Percentiles rank a stretch among this genome's conserved stretches.
These are phyloP conservation scores for Leucoma salicis DNA, from an alignment of 2,888 invertebrate species.

Conservation along the genomic window DNA sequence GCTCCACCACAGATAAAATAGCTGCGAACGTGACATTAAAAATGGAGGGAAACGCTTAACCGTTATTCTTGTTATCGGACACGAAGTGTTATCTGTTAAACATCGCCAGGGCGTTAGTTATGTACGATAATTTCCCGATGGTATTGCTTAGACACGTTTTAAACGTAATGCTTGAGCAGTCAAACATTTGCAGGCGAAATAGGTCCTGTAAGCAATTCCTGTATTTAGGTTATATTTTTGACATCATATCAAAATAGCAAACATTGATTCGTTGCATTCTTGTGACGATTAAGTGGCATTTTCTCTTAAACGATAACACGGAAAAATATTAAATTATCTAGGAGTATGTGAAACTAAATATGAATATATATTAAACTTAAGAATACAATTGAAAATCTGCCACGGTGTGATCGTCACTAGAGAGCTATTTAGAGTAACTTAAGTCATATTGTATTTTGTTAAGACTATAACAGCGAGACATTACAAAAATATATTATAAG, in stretches of 20 bases:
- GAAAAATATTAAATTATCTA: slow-evolving; percentile 5
- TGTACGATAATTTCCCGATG: slow-evolving; percentile 50
- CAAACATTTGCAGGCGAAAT: no score
- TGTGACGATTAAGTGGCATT: no score
- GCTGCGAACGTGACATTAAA: slow-evolving; percentile 51
- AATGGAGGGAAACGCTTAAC: slow-evolving; percentile 60
- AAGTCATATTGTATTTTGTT: slow-evolving; percentile 18
- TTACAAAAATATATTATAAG: no score
- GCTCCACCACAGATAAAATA: slow-evolving; percentile 49
- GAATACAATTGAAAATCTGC: neutral
- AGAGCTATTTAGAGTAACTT: slow-evolving; percentile 15
- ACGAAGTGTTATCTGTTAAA: slow-evolving; percentile 52
- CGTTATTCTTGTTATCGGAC: slow-evolving; percentile 64
- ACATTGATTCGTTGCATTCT: no score
- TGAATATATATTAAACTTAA: slow-evolving; percentile 2
- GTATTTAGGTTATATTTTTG: no score
- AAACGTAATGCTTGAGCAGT: slow-evolving; percentile 19
- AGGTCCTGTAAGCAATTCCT: no score
- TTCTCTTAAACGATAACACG: no score
- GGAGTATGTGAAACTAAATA: slow-evolving; percentile 15
- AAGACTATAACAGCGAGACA: slow-evolving; percentile 18
- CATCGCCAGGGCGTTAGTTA: slow-evolving; percentile 51
- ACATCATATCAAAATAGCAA: no score
- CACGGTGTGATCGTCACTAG: slow-evolving; percentile 16
- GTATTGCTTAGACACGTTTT: slow-evolving; percentile 41